Conservation (phyloP, 2,113 vertebrate genomes). For the Zeus faber region DNA sequence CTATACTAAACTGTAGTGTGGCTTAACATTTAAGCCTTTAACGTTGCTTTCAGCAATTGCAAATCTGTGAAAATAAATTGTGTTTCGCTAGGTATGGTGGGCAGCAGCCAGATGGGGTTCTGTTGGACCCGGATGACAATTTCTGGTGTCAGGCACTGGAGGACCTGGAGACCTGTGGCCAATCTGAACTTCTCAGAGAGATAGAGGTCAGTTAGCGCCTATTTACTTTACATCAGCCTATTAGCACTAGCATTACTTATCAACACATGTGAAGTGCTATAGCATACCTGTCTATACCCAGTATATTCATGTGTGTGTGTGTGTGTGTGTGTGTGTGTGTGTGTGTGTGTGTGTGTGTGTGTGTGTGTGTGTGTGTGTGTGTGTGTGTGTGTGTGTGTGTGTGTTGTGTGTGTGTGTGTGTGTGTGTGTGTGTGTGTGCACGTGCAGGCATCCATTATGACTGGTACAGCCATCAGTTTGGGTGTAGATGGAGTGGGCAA, state of each 20-base stretch:
- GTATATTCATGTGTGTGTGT: conserved; percentile 1
- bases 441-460: conserved; percentile 92
- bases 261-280: too few relatives aligned
- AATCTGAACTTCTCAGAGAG: conserved; percentile 94
- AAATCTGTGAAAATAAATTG: too few relatives aligned
- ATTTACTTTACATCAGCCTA: not conserved
- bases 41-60: too few relatives aligned
- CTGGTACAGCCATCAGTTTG: conserved; percentile 84
- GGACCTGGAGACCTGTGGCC: conserved; percentile 96
- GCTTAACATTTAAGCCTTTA: too few relatives aligned
- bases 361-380: not conserved
- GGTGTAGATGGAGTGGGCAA: conserved; percentile 80
- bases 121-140: conserved; percentile 87
- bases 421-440: not conserved
- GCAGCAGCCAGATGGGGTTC: conserved; percentile 82
- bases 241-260: not conserved
- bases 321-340: conserved; percentile 1
- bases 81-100: conserved; percentile 79
- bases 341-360: conserved; percentile 2
- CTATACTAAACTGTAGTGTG: too few relatives aligned
- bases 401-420: conserved; percentile 4
- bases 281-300: not conserved
- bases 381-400: not conserved
- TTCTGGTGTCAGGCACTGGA: conserved; percentile 97
- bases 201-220: conserved; percentile 83